Percentiles rank a stretch among this genome's conserved stretches.
These are phyloP conservation scores for Pelobates fuscus DNA, from an alignment of 2,113 vertebrate species.

Conservation along the genomic window DNA sequence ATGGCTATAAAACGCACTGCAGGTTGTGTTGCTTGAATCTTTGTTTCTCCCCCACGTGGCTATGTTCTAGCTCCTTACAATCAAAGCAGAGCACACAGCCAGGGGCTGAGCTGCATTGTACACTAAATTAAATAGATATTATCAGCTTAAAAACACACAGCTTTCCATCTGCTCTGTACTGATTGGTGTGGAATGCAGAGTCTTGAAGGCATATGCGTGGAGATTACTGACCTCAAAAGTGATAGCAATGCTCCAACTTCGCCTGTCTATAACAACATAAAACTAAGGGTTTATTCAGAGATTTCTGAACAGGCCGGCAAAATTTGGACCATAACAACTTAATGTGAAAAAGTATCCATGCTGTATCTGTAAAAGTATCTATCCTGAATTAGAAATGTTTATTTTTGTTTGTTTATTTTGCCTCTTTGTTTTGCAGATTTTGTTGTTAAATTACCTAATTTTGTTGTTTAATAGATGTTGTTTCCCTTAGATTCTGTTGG, in stretches of 20 bases:
- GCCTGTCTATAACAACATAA: not conserved
- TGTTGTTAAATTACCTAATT: too few relatives aligned
- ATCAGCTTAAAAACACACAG: constrained; percentile 41
- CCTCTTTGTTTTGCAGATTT: too few relatives aligned
- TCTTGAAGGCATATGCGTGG: constrained; percentile 33
- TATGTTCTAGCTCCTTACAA: constrained; percentile 27
- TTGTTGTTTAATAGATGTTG: too few relatives aligned
- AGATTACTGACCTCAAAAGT: constrained; percentile 39
- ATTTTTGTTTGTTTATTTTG: too few relatives aligned
- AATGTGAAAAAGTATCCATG: too few relatives aligned
- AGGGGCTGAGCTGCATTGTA: constrained; percentile 37
- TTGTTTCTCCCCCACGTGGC: constrained; percentile 16
- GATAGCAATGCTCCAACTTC: not conserved
- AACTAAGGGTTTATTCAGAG: not conserved
- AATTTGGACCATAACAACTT: too few relatives aligned
- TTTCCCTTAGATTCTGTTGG: too few relatives aligned
- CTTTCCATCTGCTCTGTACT: constrained; percentile 27
- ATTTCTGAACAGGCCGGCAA: too few relatives aligned
- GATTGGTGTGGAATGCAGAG: constrained; percentile 40
- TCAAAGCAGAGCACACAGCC: constrained; percentile 20
- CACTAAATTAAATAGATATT: constrained; percentile 52
- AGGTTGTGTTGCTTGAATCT: not conserved
- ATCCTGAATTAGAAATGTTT: too few relatives aligned
- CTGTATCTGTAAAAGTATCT: too few relatives aligned
- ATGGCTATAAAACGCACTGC: constrained; percentile 6